Percentiles rank a stretch among this genome's conserved stretches.
Conservation (phyloP, 2,888 invertebrate species). For the Incurvaria masculella region DNA sequence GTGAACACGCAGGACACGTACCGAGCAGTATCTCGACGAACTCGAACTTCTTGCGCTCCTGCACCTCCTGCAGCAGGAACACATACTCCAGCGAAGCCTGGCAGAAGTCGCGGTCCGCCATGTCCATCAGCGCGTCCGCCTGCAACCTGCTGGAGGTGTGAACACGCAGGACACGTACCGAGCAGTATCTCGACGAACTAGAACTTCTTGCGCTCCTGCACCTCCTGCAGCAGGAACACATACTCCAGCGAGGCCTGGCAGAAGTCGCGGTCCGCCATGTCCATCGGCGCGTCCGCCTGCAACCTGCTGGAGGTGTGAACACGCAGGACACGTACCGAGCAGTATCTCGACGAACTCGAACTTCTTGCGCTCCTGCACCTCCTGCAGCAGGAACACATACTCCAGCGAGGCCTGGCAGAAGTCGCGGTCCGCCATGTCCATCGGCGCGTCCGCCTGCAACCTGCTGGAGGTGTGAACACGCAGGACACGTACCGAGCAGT, state of each 20-base stretch:
- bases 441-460: slow-evolving; percentile 89
- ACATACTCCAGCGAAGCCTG: slow-evolving; percentile 97
- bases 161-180: slow-evolving; percentile 16
- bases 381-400: slow-evolving; percentile 96
- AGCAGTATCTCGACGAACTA: slow-evolving; percentile 68
- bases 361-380: slow-evolving; percentile 97
- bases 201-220: slow-evolving; percentile 67
- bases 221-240: slow-evolving; percentile 95
- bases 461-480: no score
- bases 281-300: slow-evolving; percentile 95
- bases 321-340: slow-evolving; percentile 92
- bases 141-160: slow-evolving; percentile 28
- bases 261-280: slow-evolving; percentile 96
- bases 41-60: slow-evolving; percentile 98
- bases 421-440: slow-evolving; percentile 96
- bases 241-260: slow-evolving; percentile 96
- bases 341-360: slow-evolving; percentile 98
- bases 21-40: slow-evolving; percentile 90
- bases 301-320: slow-evolving; percentile 74
- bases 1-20: not conserved
- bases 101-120: slow-evolving; percentile 96
- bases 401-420: slow-evolving; percentile 96
- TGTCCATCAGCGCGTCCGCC: slow-evolving; percentile 96
- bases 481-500: slow-evolving; percentile 50
- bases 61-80: slow-evolving; percentile 94